Evolutionary conservation across 2,888 invertebrate genomes (phyloP), one percentile per base, ranked within the genome.

Genomic region (Platycnemis pennipes): DNA sequence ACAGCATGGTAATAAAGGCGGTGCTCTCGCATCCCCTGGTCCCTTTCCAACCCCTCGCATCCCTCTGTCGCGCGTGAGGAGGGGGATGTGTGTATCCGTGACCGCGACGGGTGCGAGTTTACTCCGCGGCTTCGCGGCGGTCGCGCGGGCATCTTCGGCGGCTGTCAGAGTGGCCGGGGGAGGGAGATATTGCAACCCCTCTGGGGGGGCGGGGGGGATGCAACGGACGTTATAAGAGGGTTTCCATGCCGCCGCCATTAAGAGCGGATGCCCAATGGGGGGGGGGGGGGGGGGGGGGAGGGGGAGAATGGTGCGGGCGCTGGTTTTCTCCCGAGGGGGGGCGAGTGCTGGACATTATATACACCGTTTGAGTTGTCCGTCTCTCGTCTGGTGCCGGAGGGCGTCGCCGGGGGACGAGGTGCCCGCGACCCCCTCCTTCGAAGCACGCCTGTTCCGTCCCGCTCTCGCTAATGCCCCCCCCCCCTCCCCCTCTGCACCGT

Each of bases 181-280:
- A 63, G 1, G 63, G 3, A 26, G 63, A n/a, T 22, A 2, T 26
- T 22, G 53, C 1, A 19, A 26, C 77, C 31, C 37, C 77, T 37
- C 77, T 37, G n/a, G n/a, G n/a, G n/a, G n/a, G n/a, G n/a, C n/a
- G n/a, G n/a, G n/a, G n/a, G n/a, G n/a, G n/a, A n/a, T n/a, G n/a
- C n/a, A n/a, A n/a, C 8, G 63, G 63, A 37, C 77, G 77, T 77
- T 37, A 77, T 77, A 77, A 77, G 77, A 77, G 77, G 77, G 37
- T 77, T 77, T 77, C 77, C 77, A 77, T 77, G 77, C 77, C 77
- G 37, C 26, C 31, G 77, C 37, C 77, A 77, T 77, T 77, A 77
- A 31, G 77, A 13, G 31, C 77, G 77, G n/a, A 31, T 37, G 77
- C 77, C n/a, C 37, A 8, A 7, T 53, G 53, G 4, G 53, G 53